Percentiles rank a stretch among this genome's conserved stretches.
Conservation (phyloP, 2,797 vertebrate species). For the Thamnophis elegans region DNA sequence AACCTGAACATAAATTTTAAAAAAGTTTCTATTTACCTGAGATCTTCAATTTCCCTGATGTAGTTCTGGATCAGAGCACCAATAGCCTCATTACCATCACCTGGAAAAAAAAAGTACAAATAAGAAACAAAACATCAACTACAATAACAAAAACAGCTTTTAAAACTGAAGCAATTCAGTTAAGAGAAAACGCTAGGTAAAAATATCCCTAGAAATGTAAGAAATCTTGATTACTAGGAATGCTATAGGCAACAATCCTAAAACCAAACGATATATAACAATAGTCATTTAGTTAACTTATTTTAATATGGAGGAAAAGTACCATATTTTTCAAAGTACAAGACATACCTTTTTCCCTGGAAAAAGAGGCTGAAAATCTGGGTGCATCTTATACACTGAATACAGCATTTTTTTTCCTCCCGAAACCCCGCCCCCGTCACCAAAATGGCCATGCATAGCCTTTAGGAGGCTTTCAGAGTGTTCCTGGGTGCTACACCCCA, state of each 20-base stretch:
- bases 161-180: not conserved
- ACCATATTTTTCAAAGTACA: too few relatives aligned
- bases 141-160: not conserved
- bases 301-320: not conserved
- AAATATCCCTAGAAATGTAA: not conserved
- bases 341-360: too few relatives aligned
- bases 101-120: constrained; percentile 63
- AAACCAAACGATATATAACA: not conserved
- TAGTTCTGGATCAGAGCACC: constrained; percentile 92
- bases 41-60: constrained; percentile 92
- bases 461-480: too few relatives aligned
- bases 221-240: not conserved
- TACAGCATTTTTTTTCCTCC: too few relatives aligned
- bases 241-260: not conserved
- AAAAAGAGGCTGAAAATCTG: too few relatives aligned
- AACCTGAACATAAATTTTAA: not conserved
- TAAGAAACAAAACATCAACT: not conserved
- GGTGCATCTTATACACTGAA: too few relatives aligned
- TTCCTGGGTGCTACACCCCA: too few relatives aligned
- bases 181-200: not conserved
- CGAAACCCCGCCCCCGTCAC: too few relatives aligned
- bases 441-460: too few relatives aligned
- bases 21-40: constrained; percentile 76
- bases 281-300: not conserved
- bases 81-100: constrained; percentile 89